Evolutionary conservation across 2,113 vertebrate genomes (phyloP), one percentile per base, ranked within the genome.

Genomic region (Colaptes auratus): DNA sequence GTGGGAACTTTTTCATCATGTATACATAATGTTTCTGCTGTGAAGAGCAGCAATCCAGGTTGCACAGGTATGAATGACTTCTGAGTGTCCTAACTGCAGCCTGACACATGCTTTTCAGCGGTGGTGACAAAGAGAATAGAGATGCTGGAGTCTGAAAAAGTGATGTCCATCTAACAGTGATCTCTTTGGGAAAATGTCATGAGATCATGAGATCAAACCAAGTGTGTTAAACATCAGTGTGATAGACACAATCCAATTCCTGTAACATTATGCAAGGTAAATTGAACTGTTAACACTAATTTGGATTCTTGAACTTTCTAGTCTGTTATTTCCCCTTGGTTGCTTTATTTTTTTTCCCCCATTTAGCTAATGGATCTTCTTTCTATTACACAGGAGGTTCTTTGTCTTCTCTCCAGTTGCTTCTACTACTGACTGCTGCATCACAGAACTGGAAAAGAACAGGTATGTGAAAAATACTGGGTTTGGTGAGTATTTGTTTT

Each of bases 281-380:
- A 96, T 95, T 88, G 95, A 93, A 91, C 82, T 70, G 71, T 95
- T 95, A 94, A 72, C 86, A 75, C 83, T 96, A 88, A 96, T 96
- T 93, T 94, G 61, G 90, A 88, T 88, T 96, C 58, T 83, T 96
- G 90, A 96, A 83, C 90, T 92, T 92, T 81, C 61, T 86, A 88
- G 33, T 88, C 70, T 88, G 76, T 75, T 90, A 60, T 93, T 90
- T 93, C 92, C 88, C 90, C 53, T 84, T 93, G 95, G 86, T 88
- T 65, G 71, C 83, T 70, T 44, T 53, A 10, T 48, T 48, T 6
- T 86, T 83, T 69, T 52, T 70, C 95, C 88, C 63, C 60, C 64
- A 12, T 90, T 86, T 71, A 83, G 82, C 36, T 74, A 87, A 91
- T 89, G 85, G 88, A 77, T 24, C 16, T 89, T 89, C 58, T 85